A percentile compares a stretch with the other conserved stretches of the same genome.
Conservation (phyloP, 2,797 vertebrate species). For the Gila robusta region DNA sequence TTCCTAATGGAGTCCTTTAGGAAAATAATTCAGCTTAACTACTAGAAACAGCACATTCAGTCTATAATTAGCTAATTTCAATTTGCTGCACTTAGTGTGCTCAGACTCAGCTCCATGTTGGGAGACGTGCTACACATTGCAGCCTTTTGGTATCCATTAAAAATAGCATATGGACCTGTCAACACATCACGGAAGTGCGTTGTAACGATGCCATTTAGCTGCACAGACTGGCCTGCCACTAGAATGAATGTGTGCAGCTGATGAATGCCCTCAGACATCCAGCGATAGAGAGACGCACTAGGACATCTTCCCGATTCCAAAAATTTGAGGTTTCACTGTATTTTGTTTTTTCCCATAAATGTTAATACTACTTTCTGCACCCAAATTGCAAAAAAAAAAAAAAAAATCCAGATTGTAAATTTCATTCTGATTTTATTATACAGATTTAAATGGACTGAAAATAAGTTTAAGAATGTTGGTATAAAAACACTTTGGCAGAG, state of each 20-base stretch:
- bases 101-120: conserved; percentile 69
- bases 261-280: conserved; percentile 87
- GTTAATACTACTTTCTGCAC: neutral
- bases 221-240: conserved; percentile 92
- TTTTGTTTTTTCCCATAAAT: neutral
- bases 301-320: neutral
- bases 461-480: conserved; percentile 31
- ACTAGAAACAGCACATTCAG: conserved; percentile 98
- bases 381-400: neutral
- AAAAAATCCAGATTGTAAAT: neutral
- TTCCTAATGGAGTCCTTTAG: conserved; percentile 96
- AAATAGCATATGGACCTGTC: conserved; percentile 99
- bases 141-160: conserved; percentile 94
- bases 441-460: conserved; percentile 2
- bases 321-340: neutral
- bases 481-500: conserved; percentile 29
- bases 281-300: conserved; percentile 75
- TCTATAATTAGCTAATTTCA: conserved; percentile 95
- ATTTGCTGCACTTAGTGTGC: conserved; percentile 91
- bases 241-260: conserved; percentile 86
- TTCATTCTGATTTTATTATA: neutral
- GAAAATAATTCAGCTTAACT: conserved; percentile 97
- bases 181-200: conserved; percentile 94
- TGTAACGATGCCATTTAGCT: conserved; percentile 99
- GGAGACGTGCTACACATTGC: conserved; percentile 27